Evolutionary conservation across 2,888 invertebrate species (phyloP).

Genomic region (Cactoblastis cactorum): DNA sequence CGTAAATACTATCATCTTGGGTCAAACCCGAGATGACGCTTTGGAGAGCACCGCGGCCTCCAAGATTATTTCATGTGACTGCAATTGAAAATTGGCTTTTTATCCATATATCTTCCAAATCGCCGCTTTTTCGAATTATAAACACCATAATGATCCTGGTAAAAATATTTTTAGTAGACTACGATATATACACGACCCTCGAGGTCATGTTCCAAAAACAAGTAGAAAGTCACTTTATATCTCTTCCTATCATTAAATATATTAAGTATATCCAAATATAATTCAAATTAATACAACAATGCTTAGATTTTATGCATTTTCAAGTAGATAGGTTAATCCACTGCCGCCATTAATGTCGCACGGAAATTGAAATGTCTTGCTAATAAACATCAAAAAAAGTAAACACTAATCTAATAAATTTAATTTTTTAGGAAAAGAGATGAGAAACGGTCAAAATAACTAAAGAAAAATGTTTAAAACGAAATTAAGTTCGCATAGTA

Average conservation of each 20-base stretch:
- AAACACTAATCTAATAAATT: slow-evolving; percentile 66
- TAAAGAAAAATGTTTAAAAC: slow-evolving; percentile 23
- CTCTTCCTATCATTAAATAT: slow-evolving; percentile 60
- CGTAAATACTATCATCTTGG: slow-evolving; percentile 78
- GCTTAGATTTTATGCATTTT: slow-evolving; percentile 44
- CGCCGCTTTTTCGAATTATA: slow-evolving; percentile 45
- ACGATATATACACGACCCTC: slow-evolving; percentile 59
- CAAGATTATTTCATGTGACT: slow-evolving; percentile 72
- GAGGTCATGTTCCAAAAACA: slow-evolving; percentile 73
- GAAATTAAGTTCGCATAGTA: slow-evolving; percentile 48
- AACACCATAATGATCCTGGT: slow-evolving; percentile 61
- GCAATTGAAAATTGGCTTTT: slow-evolving; percentile 72
- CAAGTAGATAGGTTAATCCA: slow-evolving; percentile 73
- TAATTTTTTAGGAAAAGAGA: slow-evolving; percentile 28
- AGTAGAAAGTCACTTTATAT: slow-evolving; percentile 57
- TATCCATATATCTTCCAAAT: slow-evolving; percentile 60
- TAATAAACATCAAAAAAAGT: slow-evolving; percentile 75
- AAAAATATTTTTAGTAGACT: slow-evolving; percentile 72
- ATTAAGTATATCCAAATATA: slow-evolving; percentile 50
- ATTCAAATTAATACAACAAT: slow-evolving; percentile 30
- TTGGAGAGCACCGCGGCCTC: slow-evolving; percentile 70
- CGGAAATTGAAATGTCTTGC: slow-evolving; percentile 72
- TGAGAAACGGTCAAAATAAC: slow-evolving; percentile 22
- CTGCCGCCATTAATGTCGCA: slow-evolving; percentile 79
- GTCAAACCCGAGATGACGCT: slow-evolving; percentile 74